These are phyloP conservation scores for Heliconius charithonia DNA, from an alignment of 2,888 invertebrate species.

Conservation along the genomic window DNA sequence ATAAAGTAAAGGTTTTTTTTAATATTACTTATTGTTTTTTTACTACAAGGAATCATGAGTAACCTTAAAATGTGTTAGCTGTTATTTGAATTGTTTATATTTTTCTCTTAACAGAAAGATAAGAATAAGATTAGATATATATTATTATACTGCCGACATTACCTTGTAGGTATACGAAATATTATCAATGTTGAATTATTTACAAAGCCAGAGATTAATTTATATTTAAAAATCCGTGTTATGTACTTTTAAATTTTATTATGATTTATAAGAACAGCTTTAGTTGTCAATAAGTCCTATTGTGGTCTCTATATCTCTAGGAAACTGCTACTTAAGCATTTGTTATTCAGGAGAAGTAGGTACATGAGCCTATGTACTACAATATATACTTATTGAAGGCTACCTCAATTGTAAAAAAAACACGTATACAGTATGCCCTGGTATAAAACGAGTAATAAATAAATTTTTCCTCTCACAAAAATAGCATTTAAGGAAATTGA, in stretches of 20 bases:
- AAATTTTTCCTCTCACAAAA: neutral
- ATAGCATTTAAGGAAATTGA: neutral
- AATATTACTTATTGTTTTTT: neutral
- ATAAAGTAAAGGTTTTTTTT: neutral
- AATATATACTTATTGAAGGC: slow-evolving; percentile 56
- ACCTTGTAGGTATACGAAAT: slow-evolving; percentile 39
- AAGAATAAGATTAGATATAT: slow-evolving; percentile 44
- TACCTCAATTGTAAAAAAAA: slow-evolving; percentile 45
- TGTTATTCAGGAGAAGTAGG: slow-evolving; percentile 56
- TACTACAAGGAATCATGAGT: slow-evolving; percentile 1
- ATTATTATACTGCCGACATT: slow-evolving; percentile 34
- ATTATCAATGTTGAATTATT: slow-evolving; percentile 4
- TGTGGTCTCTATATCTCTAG: slow-evolving; percentile 28
- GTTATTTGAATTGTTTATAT: slow-evolving; percentile 28
- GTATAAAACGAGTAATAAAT: neutral
- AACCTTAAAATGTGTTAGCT: neutral
- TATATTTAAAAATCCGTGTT: neutral
- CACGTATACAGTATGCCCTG: slow-evolving; percentile 49
- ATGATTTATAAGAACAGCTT: neutral
- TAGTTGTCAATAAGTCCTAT: neutral
- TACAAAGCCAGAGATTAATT: neutral
- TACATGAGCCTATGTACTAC: slow-evolving; percentile 44
- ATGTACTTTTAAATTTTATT: too few relatives aligned
- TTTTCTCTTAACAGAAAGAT: slow-evolving; percentile 37
- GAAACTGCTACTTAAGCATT: slow-evolving; percentile 52